phyloP scores from a whole-genome alignment of 2,888 invertebrate genomes.

The Euplagia quadripunctaria region DNA sequence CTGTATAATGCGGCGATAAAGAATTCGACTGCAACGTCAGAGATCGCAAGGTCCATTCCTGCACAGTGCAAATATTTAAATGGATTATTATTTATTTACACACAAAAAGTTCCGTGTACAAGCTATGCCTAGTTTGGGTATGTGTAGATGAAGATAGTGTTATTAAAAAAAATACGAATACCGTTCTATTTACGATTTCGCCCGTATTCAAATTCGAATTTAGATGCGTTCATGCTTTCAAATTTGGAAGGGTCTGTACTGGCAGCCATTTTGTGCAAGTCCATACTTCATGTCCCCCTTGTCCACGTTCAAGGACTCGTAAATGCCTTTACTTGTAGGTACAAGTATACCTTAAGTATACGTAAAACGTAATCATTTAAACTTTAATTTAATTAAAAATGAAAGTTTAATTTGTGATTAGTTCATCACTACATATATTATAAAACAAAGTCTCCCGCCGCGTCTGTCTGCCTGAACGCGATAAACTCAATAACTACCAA shows the following conservation, averaged over 20 bases:
- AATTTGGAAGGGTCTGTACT: not conserved
- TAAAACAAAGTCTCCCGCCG: no score
- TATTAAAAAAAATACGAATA: not conserved
- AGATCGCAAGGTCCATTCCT: no score
- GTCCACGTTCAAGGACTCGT: slow-evolving; percentile 14
- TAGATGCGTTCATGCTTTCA: not conserved
- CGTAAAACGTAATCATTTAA: not conserved
- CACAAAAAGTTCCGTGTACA: no score
- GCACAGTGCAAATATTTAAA: not conserved
- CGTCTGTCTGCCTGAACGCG: no score
- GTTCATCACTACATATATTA: no score
- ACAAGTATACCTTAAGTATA: not conserved
- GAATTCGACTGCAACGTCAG: no score
- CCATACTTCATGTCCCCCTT: slow-evolving; percentile 10
- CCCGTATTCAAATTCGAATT: not conserved
- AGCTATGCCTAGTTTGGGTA: no score
- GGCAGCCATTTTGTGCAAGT: slow-evolving; percentile 8
- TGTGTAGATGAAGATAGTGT: not conserved
- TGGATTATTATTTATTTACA: not conserved
- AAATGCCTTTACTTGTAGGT: slow-evolving; percentile 20
- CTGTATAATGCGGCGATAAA: no score
- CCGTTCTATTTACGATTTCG: not conserved
- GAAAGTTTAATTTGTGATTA: slow-evolving; percentile 5
- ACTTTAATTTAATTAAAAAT: not conserved
- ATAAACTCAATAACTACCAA: no score